Evolutionary conservation across 2,888 invertebrate genomes (phyloP).

Genomic region (Eupithecia tripunctaria): DNA sequence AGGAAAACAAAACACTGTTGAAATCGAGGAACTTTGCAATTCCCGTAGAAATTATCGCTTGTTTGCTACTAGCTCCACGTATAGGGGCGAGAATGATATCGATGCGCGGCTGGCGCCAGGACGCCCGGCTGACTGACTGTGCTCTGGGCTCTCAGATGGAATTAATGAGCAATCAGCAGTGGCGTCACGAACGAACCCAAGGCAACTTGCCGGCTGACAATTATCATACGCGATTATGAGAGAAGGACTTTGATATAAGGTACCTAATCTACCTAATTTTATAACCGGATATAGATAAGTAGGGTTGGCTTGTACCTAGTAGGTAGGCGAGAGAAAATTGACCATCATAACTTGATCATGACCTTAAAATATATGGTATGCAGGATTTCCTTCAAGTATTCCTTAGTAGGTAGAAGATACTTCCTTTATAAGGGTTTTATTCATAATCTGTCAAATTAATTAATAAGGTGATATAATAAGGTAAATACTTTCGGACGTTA

Average conservation of each 20-base stretch:
- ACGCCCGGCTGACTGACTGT: slow-evolving; percentile 60
- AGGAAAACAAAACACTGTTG: neutral
- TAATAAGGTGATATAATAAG: neutral
- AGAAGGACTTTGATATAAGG: slow-evolving; percentile 5
- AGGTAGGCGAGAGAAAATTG: neutral
- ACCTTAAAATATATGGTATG: neutral
- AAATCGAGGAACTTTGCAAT: neutral
- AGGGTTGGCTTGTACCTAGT: too few relatives aligned
- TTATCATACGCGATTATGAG: slow-evolving; percentile 28
- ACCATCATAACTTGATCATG: neutral
- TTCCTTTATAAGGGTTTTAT: neutral
- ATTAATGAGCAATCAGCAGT: slow-evolving; percentile 59
- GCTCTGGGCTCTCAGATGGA: slow-evolving; percentile 49
- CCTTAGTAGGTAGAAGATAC: too few relatives aligned
- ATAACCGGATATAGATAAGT: neutral
- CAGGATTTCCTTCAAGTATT: neutral
- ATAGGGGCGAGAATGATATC: slow-evolving; percentile 47
- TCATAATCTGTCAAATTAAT: neutral
- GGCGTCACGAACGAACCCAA: slow-evolving; percentile 52
- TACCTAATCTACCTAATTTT: neutral
- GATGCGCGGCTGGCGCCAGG: slow-evolving; percentile 60
- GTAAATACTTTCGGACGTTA: neutral
- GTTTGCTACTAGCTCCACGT: neutral
- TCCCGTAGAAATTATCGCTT: neutral
- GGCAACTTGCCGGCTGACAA: slow-evolving; percentile 42